phyloP scores from a whole-genome alignment of 2,113 vertebrate genomes.

The Gasterosteus nipponicus region DNA sequence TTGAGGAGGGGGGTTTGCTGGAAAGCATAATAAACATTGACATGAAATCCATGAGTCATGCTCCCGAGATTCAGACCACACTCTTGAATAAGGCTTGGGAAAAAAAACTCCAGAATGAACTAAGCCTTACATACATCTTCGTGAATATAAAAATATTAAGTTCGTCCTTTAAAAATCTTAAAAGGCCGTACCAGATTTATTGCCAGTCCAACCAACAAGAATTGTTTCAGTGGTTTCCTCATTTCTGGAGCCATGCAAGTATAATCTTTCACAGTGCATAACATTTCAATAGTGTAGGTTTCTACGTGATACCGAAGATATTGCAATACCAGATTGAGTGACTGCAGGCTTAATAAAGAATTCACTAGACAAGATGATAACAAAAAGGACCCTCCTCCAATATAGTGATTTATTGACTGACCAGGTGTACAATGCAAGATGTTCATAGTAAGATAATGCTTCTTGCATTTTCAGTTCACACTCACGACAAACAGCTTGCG shows the following conservation, averaged over 20 bases:
- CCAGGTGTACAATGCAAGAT: not conserved
- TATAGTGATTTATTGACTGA: not conserved
- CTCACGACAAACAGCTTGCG: not conserved
- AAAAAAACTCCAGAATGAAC: not conserved
- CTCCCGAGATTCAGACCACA: not conserved
- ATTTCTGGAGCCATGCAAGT: not conserved
- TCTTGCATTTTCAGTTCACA: not conserved
- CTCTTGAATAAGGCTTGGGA: not conserved
- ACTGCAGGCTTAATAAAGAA: constrained; percentile 14
- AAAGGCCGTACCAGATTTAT: not conserved
- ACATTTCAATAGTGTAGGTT: not conserved
- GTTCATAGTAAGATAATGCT: not conserved
- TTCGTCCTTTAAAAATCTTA: not conserved
- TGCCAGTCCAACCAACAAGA: not conserved
- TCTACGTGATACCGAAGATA: not conserved
- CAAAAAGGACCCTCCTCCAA: constrained; percentile 16
- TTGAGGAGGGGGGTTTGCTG: not conserved
- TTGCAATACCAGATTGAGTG: constrained; percentile 6
- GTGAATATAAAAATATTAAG: not conserved
- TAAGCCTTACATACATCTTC: not conserved
- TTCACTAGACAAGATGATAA: not conserved
- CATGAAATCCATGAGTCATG: not conserved
- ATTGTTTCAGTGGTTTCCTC: not conserved
- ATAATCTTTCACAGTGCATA: not conserved
- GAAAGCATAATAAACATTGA: not conserved